phyloP scores from a whole-genome alignment of 2,888 invertebrate genomes.

The Nipponacmea schrenckii region DNA sequence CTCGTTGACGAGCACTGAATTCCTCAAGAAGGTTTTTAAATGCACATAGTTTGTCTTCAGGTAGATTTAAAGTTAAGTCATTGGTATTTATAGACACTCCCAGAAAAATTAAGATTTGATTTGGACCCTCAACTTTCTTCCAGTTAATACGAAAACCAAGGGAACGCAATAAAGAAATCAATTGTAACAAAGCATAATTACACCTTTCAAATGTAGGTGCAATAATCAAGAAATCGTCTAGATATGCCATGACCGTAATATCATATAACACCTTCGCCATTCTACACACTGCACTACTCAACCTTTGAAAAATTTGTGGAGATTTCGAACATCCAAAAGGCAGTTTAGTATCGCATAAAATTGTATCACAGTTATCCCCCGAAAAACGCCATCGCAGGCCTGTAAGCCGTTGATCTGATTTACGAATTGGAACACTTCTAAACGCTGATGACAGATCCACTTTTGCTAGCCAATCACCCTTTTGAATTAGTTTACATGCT shows the following conservation, averaged over 20 bases:
- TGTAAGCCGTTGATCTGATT: conserved; percentile 3
- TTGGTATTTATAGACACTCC: conserved; percentile 9
- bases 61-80: not conserved
- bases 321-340: conserved; percentile 1
- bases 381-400: conserved; percentile 4
- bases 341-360: not conserved
- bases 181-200: not conserved
- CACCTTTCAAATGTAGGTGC: not conserved
- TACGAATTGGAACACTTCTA: not conserved
- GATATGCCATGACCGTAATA: conserved; percentile 3
- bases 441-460: not conserved
- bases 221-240: conserved; percentile 2
- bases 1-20: too few species aligned
- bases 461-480: not conserved
- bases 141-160: conserved; percentile 7
- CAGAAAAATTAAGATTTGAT: conserved; percentile 4
- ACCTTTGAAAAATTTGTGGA: conserved; percentile 8
- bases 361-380: not conserved
- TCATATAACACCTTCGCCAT: not conserved
- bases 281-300: conserved; percentile 3
- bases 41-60: not conserved
- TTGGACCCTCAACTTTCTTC: conserved; percentile 6
- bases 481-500: not conserved
- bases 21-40: too few species aligned
- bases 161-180: not conserved